Evolutionary conservation across 1,140 invertebrate species (phyloP).

Genomic region (Diploscapter pachys): DNA sequence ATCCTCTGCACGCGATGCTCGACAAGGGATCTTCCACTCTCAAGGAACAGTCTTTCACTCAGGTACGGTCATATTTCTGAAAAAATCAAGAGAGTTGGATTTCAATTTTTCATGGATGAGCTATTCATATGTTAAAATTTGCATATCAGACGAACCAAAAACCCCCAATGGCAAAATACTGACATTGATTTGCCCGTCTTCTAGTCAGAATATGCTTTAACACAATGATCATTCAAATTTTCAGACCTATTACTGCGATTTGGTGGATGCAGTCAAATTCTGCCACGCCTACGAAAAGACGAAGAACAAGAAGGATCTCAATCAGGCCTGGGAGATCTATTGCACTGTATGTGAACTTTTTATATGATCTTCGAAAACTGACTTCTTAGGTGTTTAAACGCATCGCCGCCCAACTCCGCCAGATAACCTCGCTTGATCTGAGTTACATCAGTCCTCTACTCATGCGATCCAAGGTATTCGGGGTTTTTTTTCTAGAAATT

Average conservation of each 20-base stretch:
- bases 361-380: not conserved
- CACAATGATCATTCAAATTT: no score
- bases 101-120: no score
- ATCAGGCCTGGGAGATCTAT: slow-evolving; percentile 97
- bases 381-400: slow-evolving; percentile 80
- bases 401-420: slow-evolving; percentile 87
- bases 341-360: slow-evolving; percentile 64
- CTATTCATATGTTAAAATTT: no score
- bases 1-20: slow-evolving; percentile 88
- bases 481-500: no score
- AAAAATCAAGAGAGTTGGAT: no score
- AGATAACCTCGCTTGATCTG: slow-evolving; percentile 70
- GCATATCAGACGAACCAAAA: no score
- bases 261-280: slow-evolving; percentile 89
- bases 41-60: slow-evolving; percentile 94
- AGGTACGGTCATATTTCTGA: slow-evolving; percentile 58
- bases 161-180: no score
- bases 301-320: slow-evolving; percentile 81
- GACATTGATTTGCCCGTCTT: no score
- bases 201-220: no score
- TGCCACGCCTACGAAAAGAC: slow-evolving; percentile 79
- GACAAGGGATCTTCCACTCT: slow-evolving; percentile 82
- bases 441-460: slow-evolving; percentile 82
- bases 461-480: not conserved
- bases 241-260: slow-evolving; percentile 80